A percentile compares a stretch with the other conserved stretches of the same genome.
These are phyloP conservation scores for Rhinopomastus cyanomelas DNA, from an alignment of 2,113 vertebrate species.

Conservation along the genomic window DNA sequence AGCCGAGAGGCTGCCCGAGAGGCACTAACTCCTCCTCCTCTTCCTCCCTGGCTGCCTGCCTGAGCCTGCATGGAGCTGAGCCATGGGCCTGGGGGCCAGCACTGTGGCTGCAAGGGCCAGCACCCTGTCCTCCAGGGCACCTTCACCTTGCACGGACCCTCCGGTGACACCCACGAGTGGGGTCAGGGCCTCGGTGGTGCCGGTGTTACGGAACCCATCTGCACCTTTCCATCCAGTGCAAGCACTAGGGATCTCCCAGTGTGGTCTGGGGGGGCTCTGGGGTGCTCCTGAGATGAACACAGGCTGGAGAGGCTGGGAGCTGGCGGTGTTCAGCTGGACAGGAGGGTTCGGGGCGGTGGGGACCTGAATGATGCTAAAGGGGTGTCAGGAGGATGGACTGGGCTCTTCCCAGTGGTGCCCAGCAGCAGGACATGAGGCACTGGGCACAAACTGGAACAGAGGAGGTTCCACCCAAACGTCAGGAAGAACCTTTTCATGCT, in stretches of 20 bases:
- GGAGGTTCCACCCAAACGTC: too few relatives aligned
- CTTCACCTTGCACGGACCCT: not conserved
- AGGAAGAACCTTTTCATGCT: too few relatives aligned
- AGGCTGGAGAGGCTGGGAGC: too few relatives aligned
- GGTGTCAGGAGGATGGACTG: too few relatives aligned
- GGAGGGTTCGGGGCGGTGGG: too few relatives aligned
- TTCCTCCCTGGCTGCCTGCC: not conserved
- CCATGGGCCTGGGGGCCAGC: not conserved
- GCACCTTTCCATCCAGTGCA: fast-evolving
- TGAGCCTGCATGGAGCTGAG: not conserved
- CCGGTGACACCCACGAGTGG: not conserved
- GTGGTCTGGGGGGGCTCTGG: not conserved
- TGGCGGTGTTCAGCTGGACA: too few relatives aligned
- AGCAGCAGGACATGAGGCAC: too few relatives aligned
- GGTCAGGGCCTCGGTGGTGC: fast-evolving
- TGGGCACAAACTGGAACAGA: too few relatives aligned
- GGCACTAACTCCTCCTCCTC: slow-evolving; percentile 21
- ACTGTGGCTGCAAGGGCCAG: not conserved
- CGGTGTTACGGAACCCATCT: fast-evolving
- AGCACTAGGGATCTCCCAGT: not conserved
- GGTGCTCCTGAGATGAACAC: too few relatives aligned
- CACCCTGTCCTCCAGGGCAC: not conserved
- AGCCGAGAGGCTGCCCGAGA: not conserved
- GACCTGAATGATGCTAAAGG: too few relatives aligned
- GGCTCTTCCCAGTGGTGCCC: too few relatives aligned